Base-by-base conservation (phyloP, 2,113 vertebrate genomes). In the Megaptera novaeangliae region DNA sequence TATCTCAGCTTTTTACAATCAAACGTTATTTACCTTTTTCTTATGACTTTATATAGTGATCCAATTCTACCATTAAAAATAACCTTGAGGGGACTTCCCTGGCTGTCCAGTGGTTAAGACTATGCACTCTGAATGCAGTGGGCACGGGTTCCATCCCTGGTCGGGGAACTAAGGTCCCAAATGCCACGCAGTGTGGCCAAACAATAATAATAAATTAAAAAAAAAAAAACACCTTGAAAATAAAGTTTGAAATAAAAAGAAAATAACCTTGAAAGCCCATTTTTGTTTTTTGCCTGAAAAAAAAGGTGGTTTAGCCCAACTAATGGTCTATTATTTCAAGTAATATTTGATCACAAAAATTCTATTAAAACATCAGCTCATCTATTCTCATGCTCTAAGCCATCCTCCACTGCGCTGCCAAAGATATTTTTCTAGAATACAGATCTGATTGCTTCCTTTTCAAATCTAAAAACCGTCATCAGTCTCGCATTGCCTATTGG, bases 271-370 rank as follows among this genome's bases (percentile, higher is more conserved):
- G 25, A 41, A 68, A 83, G 27, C 27, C 20, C 14, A 3, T 78
- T 25, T 46, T 46, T 69, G 10, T 36, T 63, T 27, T 68, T 74
- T 41, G 20, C 9, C 10, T 27, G 6, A 20, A 72, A 84, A 36
- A 55, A 87, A 44, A 12, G 46, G 21, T 78, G 20, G 10, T 34
- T 92, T 71, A 83, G 59, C 21, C 13, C 21, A 80, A 75, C 17
- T 9, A 18, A 75, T 17, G 3, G n/a, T 57, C 39, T 77, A 27
- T 71, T 96, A 68, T 68, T 97, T 97, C 71, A 81, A 88, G 36
- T 63, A 95, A 81, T 92, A 92, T 82, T 88, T 97, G 72, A 82
- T 94, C 34, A 92, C 20, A 92, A 93, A 57, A 80, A 86, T 84
- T 69, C 75, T 91, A 75, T 78, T 61, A 92, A 81, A 86, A 69